Evolutionary conservation across 2,113 vertebrate species (phyloP).

Genomic region (Corvus hawaiiensis): DNA sequence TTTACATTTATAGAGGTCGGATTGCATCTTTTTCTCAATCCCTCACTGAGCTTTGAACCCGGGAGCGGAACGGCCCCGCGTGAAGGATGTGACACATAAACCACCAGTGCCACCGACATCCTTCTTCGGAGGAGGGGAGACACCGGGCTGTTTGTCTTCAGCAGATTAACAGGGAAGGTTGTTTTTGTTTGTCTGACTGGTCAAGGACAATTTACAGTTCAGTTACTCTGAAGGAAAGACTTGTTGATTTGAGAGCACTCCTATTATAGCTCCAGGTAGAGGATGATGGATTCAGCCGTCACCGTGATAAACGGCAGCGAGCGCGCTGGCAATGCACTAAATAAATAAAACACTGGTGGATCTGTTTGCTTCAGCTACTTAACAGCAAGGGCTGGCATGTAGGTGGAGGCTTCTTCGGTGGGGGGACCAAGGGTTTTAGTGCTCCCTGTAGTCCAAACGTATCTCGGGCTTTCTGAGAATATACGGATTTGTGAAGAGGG

Average conservation of each 20-base stretch:
- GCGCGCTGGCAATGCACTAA: conserved; percentile 28
- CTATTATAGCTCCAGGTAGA: conserved; percentile 64
- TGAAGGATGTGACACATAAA: conserved; percentile 42
- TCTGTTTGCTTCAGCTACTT: conserved; percentile 54
- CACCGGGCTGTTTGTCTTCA: conserved; percentile 50
- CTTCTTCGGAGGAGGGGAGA: conserved; percentile 5
- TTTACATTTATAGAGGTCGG: background rate
- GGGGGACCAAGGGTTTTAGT: background rate
- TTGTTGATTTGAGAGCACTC: conserved; percentile 68
- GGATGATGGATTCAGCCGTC: conserved; percentile 72
- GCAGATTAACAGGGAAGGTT: conserved; percentile 65
- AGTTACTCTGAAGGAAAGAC: conserved; percentile 71
- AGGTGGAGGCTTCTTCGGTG: background rate
- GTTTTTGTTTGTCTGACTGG: conserved; percentile 71
- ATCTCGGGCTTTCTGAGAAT: background rate
- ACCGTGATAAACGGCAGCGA: conserved; percentile 59
- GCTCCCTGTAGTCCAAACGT: background rate
- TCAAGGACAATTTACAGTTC: conserved; percentile 76
- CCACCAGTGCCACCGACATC: conserved; percentile 1
- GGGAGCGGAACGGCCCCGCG: background rate
- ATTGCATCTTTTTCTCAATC: background rate
- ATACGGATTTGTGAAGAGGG: background rate
- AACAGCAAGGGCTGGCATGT: conserved; percentile 10
- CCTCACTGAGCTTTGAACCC: background rate
- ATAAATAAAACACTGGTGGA: conserved; percentile 68